Evolutionary conservation across 2,888 invertebrate genomes (phyloP).

Genomic region (Hyalella azteca): DNA sequence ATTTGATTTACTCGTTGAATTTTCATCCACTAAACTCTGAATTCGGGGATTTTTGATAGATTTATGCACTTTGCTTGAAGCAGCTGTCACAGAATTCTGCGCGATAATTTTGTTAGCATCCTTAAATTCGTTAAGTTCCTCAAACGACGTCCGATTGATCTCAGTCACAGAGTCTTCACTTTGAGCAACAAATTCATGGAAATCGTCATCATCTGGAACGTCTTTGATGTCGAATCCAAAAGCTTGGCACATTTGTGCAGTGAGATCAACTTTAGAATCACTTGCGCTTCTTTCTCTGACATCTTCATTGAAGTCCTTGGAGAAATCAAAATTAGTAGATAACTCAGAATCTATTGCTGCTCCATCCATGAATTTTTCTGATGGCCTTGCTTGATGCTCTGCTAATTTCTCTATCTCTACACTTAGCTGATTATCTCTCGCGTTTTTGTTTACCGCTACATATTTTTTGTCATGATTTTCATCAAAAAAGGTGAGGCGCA

Average conservation of each 20-base stretch:
- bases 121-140: no score
- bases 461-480: not conserved
- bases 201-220: not conserved
- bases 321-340: not conserved
- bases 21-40: no score
- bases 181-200: not conserved
- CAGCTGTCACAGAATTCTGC: no score
- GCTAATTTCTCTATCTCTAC: no score
- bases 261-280: not conserved
- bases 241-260: conserved; percentile 18
- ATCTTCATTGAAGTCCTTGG: not conserved
- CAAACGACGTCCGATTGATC: no score
- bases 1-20: no score
- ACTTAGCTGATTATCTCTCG: not conserved
- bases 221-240: conserved; percentile 14
- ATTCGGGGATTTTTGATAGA: no score
- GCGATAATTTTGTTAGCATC: no score
- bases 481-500: conserved; percentile 2
- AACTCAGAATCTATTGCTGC: not conserved
- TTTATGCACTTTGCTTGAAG: no score
- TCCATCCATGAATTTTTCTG: not conserved
- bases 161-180: no score
- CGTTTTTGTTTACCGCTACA: not conserved
- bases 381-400: not conserved
- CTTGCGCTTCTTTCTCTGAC: not conserved